Evolutionary conservation across 2,888 invertebrate genomes (phyloP).

Genomic region (Girardia tigrina): DNA sequence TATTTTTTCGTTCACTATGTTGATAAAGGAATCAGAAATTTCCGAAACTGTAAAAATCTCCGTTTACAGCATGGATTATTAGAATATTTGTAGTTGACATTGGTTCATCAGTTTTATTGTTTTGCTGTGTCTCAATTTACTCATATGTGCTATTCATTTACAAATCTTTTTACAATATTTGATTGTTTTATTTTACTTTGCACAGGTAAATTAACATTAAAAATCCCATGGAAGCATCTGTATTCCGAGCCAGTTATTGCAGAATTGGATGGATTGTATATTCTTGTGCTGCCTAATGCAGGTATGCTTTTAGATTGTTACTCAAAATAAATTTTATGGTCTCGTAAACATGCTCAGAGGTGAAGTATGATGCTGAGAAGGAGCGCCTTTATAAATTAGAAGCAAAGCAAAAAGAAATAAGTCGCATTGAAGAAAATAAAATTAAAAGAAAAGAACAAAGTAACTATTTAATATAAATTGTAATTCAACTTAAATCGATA

Average conservation of each 20-base stretch:
- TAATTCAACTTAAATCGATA: neutral
- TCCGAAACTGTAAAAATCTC: no score
- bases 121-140: no score
- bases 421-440: conserved; percentile 64
- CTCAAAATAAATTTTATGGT: conserved; percentile 21
- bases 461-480: conserved; percentile 17
- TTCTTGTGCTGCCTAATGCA: conserved; percentile 69
- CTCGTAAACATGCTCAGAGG: conserved; percentile 55
- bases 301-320: conserved; percentile 38
- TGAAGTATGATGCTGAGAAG: conserved; percentile 69
- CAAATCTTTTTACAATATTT: no score
- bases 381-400: conserved; percentile 66
- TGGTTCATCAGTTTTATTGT: no score
- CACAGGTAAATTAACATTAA: conserved; percentile 67
- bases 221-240: conserved; percentile 95
- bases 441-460: conserved; percentile 40
- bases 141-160: no score
- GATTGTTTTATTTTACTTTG: no score
- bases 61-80: no score
- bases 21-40: no score
- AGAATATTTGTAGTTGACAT: no score
- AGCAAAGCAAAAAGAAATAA: conserved; percentile 65
- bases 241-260: conserved; percentile 86
- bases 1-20: no score
- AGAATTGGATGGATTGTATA: conserved; percentile 71